phyloP scores from a whole-genome alignment of 1,140 invertebrate genomes.

The Drosophila azteca region DNA sequence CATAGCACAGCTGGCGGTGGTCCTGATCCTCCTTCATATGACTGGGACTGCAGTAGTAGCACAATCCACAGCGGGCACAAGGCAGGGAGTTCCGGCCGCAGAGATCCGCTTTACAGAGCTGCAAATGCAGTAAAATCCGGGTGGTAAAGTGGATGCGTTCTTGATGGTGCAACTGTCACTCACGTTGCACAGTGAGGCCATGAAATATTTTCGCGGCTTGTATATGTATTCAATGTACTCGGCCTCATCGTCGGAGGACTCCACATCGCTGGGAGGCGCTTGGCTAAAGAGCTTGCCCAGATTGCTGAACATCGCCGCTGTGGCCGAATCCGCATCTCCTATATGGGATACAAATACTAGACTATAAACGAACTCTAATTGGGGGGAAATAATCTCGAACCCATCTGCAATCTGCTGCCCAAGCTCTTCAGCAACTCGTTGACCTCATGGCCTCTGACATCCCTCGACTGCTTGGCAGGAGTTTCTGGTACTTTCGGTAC shows the following conservation, averaged over 20 bases:
- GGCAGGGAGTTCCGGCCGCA: constrained; percentile 38
- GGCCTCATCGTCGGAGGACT: constrained; percentile 75
- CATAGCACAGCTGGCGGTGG: constrained; percentile 84
- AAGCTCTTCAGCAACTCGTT: constrained; percentile 52
- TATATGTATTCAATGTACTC: constrained; percentile 82
- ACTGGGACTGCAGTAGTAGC: constrained; percentile 85
- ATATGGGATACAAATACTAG: not conserved
- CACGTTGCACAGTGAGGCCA: constrained; percentile 77
- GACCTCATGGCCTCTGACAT: constrained; percentile 33
- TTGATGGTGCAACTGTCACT: constrained; percentile 2
- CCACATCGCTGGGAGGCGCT: constrained; percentile 66
- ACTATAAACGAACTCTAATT: not conserved
- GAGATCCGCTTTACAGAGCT: constrained; percentile 75
- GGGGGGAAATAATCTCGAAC: constrained; percentile 2
- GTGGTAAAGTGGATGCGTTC: not conserved
- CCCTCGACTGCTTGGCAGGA: not conserved
- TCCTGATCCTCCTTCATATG: constrained; percentile 84
- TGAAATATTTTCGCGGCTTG: constrained; percentile 75
- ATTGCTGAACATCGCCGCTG: constrained; percentile 60
- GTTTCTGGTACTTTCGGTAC: too few species aligned
- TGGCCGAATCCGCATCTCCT: constrained; percentile 45
- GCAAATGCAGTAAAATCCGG: constrained; percentile 4
- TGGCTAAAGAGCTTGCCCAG: constrained; percentile 71
- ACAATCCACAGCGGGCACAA: constrained; percentile 85
- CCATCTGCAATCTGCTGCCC: constrained; percentile 60